A percentile compares a stretch with the other conserved stretches of the same genome.
Conservation (phyloP, 2,888 invertebrate species). For the Petrophora chlorosata region DNA sequence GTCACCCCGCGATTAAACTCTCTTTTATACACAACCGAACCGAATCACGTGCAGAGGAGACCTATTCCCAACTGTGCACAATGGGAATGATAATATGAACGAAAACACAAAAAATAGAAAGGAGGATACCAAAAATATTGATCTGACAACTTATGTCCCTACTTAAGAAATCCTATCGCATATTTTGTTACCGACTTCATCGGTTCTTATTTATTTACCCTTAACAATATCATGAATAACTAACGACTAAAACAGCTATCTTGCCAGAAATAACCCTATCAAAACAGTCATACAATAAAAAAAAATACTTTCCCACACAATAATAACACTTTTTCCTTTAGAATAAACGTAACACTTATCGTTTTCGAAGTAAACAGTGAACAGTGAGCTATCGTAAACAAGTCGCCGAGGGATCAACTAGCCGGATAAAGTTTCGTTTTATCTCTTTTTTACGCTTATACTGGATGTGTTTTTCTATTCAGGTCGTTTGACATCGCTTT, state of each 20-base stretch:
- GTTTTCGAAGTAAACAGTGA: constrained; percentile 25
- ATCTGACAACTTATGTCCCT: too few relatives aligned
- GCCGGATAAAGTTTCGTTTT: constrained; percentile 22
- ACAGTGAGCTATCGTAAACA: constrained; percentile 30
- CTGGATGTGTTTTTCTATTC: constrained; percentile 11
- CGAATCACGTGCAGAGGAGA: too few relatives aligned
- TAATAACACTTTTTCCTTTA: constrained; percentile 1
- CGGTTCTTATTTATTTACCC: background rate
- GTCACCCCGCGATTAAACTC: too few relatives aligned
- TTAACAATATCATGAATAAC: constrained; percentile 3
- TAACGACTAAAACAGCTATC: background rate
- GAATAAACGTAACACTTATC: constrained; percentile 20
- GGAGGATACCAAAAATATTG: too few relatives aligned
- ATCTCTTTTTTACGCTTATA: constrained; percentile 27
- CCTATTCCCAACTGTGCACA: too few relatives aligned
- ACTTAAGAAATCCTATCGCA: too few relatives aligned
- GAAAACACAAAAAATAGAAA: too few relatives aligned
- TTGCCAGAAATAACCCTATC: constrained; percentile 2
- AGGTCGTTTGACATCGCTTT: constrained; percentile 5
- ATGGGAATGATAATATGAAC: too few relatives aligned
- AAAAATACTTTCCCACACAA: constrained; percentile 1
- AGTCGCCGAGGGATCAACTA: constrained; percentile 25
- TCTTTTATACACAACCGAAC: too few relatives aligned
- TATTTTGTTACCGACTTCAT: background rate
- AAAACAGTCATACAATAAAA: background rate